Evolutionary conservation across 2,888 invertebrate genomes (phyloP).

Genomic region (Poecilobothrus nobilitatus): DNA sequence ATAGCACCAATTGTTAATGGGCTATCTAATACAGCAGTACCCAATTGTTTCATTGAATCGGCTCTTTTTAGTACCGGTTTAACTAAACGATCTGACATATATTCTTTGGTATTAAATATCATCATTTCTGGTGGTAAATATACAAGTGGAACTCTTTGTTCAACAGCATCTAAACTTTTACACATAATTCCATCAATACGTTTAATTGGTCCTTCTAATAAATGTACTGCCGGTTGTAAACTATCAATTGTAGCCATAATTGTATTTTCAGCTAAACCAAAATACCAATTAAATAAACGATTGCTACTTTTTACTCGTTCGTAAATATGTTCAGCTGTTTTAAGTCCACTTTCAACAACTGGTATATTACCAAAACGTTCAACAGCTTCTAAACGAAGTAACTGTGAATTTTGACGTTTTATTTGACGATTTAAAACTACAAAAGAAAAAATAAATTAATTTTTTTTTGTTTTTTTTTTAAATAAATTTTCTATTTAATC

Average conservation of each 20-base stretch:
- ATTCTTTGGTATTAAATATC: constrained; percentile 70
- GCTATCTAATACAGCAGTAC: constrained; percentile 59
- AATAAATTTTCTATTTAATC: not conserved
- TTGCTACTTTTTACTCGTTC: constrained; percentile 67
- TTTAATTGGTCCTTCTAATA: constrained; percentile 63
- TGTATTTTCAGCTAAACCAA: constrained; percentile 66
- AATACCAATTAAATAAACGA: constrained; percentile 64
- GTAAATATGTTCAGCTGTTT: constrained; percentile 66
- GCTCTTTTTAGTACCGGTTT: constrained; percentile 66
- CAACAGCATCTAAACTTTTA: constrained; percentile 75
- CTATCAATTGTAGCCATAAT: constrained; percentile 63
- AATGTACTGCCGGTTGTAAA: constrained; percentile 62
- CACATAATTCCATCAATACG: constrained; percentile 70
- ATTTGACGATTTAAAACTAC: constrained; percentile 17
- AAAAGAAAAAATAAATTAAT: not conserved
- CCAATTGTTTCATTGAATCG: constrained; percentile 73
- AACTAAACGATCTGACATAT: constrained; percentile 56
- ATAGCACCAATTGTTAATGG: constrained; percentile 61
- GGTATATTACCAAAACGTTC: constrained; percentile 69
- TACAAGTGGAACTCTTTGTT: constrained; percentile 72
- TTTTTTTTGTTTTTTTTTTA: not conserved
- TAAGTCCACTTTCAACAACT: constrained; percentile 69
- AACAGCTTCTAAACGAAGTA: constrained; percentile 61
- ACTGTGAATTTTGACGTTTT: constrained; percentile 22
- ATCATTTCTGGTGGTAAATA: constrained; percentile 77